phyloP scores from a whole-genome alignment of 2,797 vertebrate genomes.

The Tokudaia tokunoshimensis region DNA sequence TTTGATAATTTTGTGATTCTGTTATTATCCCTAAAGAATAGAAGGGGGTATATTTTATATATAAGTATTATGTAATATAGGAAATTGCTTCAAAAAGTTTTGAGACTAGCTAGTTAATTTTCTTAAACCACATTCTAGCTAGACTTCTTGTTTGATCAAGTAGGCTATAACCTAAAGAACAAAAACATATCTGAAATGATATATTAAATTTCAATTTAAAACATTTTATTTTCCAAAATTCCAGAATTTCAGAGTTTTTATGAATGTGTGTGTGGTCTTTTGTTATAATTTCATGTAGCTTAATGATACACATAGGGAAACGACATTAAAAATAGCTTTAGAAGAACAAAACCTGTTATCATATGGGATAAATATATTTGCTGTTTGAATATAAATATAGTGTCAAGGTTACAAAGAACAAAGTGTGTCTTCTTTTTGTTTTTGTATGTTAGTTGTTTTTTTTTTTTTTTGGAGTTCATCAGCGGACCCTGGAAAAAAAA shows the following conservation, averaged over 20 bases:
- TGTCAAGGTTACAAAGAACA: not conserved
- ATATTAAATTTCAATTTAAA: not conserved
- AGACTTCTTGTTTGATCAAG: not conserved
- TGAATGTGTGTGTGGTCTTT: not conserved
- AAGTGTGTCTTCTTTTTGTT: not conserved
- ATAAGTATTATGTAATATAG: not conserved
- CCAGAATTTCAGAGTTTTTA: not conserved
- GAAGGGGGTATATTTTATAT: not conserved
- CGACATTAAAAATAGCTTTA: not conserved
- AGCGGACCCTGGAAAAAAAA: not conserved
- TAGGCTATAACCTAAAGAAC: not conserved
- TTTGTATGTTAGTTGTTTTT: no score
- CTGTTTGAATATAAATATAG: not conserved
- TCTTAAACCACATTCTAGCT: not conserved
- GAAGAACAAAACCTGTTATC: not conserved
- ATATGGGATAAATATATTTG: not conserved
- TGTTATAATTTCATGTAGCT: not conserved
- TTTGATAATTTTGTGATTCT: not conserved
- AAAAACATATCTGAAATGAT: not conserved
- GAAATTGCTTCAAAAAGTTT: slow-evolving; percentile 18
- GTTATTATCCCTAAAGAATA: not conserved
- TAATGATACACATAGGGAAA: not conserved
- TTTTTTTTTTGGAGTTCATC: not conserved
- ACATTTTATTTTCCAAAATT: not conserved
- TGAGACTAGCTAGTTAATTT: not conserved